Base-by-base conservation (phyloP, 2,797 vertebrate species). In the Microctenopoma stevenorrisi region DNA sequence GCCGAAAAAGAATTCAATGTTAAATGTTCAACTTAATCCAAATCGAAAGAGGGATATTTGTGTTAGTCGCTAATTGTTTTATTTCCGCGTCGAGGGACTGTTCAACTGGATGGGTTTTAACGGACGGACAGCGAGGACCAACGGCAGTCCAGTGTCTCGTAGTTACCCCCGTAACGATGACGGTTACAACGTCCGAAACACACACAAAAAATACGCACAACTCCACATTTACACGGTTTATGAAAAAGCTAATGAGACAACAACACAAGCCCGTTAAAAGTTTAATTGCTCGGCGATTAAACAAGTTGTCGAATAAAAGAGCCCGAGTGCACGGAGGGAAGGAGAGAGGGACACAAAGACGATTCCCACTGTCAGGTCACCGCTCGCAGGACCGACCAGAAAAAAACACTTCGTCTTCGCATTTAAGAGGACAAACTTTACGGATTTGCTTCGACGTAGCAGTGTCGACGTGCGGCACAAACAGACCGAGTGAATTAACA, bases 311-410 rank as follows among this genome's bases (percentile, higher is more conserved):
- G 55, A 76, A 83, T 28, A 72, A 25, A 74, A 72, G 68, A 60
- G 62, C 60, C 8, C 9, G 83, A 85, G 88, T 76, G 72, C 84
- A 67, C 72, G 28, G 75, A 53, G 56, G 65, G 84, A 70, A 67
- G 55, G 18, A 66, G 72, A 72, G 67, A 82, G 75, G 89, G 88
- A 93, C 93, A 94, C 94, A 95, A 94, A 94, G 94, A 93, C 91
- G 91, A 81, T 85, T 86, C 86, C 87, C 82, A 86, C 87, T 90
- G 90, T 90, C 92, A 91, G 92, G 91, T 94, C 90, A 87, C 70
- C 86, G 58, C 89, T 87, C 85, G 7, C 42, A n/a, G 12, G 11
- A 46, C 5, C 54, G 56, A n/a, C n/a, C n/a, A n/a, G n/a, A n/a
- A 74, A 74, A 12, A 81, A 85, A 61, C 81, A 84, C 84, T 85